Base-by-base conservation (phyloP, 2,113 vertebrate species). In the Archocentrus centrarchus region DNA sequence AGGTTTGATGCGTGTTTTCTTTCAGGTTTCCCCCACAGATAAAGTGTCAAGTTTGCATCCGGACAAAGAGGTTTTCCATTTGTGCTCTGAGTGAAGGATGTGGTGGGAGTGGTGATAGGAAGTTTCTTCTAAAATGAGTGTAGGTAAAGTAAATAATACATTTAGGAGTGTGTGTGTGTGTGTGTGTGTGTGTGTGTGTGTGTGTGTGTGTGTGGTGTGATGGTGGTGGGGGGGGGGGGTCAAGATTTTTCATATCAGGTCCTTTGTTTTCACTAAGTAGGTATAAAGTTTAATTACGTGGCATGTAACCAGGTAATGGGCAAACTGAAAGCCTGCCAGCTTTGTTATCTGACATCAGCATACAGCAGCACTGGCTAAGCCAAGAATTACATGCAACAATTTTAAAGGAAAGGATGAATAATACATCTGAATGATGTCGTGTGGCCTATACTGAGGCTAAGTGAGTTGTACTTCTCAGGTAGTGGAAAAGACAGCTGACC, bases 61-160 rank as follows among this genome's bases (percentile, higher is more conserved):
- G 50, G 14, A 86, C 77, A 85, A 57, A 58, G 75, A 75, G 64
- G 64, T 57, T 64, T 8, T 27, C 57, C 84, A 86, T 58, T 91
- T 89, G 82, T 89, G 79, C 80, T 66, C 14, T 22, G 27, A 64
- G 24, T 64, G 77, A 79, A 82, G 87, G 88, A 86, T 86, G 86
- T 85, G 73, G 44, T 41, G 83, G 91, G 87, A 82, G 86, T n/a
- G 91, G 86, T 60, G 66, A 53, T 11, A 76, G 83, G 77, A 90
- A 82, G 80, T 80, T 55, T 82, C 82, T 62, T 82, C 79, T 68
- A 86, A 88, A 86, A 81, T 1, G 32, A 76, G 35, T 61, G 73
- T 84, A 77, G 39, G 58, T 75, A 84, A 90, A 88, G 87, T 91
- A 89, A 92, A 93, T 89, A 93, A 59, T 3, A 73, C 85, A 59